These are phyloP conservation scores for Ditula angustiorana DNA, from an alignment of 2,888 invertebrate genomes.

Conservation along the genomic window DNA sequence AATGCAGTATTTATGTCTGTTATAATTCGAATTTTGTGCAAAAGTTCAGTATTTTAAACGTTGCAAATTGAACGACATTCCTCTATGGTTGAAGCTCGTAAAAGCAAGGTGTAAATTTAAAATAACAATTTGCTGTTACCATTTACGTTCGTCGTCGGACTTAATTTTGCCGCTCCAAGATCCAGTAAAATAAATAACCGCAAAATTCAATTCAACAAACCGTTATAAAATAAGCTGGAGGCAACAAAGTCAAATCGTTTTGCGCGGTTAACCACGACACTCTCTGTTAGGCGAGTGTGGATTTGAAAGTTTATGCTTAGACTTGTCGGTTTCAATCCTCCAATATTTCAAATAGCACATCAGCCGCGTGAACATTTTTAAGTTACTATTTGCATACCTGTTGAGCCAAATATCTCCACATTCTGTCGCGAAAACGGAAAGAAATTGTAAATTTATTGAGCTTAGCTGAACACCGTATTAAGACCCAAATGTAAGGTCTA, in stretches of 20 bases:
- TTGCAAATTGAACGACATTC: background rate
- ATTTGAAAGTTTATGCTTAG: constrained; percentile 76
- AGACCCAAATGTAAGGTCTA: background rate
- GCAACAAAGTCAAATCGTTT: constrained; percentile 82
- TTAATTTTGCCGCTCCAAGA: constrained; percentile 62
- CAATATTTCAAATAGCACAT: constrained; percentile 66
- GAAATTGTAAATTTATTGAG: constrained; percentile 2
- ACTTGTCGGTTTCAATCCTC: constrained; percentile 65
- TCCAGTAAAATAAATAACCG: constrained; percentile 83
- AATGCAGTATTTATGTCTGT: background rate
- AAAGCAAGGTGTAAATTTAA: constrained; percentile 14
- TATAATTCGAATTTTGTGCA: background rate
- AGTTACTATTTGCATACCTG: constrained; percentile 67
- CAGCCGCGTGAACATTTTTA: constrained; percentile 52
- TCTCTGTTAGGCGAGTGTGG: constrained; percentile 77
- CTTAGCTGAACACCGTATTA: background rate
- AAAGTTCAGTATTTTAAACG: background rate
- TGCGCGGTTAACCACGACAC: constrained; percentile 81
- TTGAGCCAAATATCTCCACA: constrained; percentile 48
- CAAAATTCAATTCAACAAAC: constrained; percentile 84
- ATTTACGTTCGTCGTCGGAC: constrained; percentile 49
- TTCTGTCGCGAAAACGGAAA: constrained; percentile 6
- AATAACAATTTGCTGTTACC: constrained; percentile 23
- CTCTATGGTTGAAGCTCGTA: background rate
- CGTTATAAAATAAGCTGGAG: constrained; percentile 83